Percentiles rank a stretch among this genome's conserved stretches.
phyloP scores from a whole-genome alignment of 1,140 invertebrate species.

The Dreissena rostriformis region DNA sequence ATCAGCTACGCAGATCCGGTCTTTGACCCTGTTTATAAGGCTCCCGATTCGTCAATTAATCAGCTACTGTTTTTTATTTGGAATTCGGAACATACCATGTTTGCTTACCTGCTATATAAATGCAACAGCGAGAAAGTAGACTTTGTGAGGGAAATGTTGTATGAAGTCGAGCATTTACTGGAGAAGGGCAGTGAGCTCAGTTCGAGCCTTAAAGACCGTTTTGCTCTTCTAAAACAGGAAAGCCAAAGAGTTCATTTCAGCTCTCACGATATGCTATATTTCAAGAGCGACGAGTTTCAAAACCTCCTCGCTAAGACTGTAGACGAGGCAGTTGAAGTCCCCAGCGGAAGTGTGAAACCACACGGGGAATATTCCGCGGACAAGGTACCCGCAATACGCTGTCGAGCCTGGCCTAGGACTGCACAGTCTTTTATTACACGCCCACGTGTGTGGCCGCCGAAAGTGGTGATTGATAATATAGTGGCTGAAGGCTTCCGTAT shows the following conservation, averaged over 20 bases:
- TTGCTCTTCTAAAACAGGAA: not conserved
- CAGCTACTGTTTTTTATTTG: not conserved
- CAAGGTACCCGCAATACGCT: slow-evolving; percentile 12
- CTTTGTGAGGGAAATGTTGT: slow-evolving; percentile 13
- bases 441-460: not conserved
- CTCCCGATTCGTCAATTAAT: not conserved
- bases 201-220: not conserved
- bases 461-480: not conserved
- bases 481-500: slow-evolving; percentile 8
- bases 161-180: not conserved
- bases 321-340: not conserved
- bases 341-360: not conserved
- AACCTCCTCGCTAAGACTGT: not conserved
- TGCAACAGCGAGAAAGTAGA: slow-evolving; percentile 2
- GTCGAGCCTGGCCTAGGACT: slow-evolving; percentile 3
- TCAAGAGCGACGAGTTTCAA: slow-evolving; percentile 2
- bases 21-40: not conserved
- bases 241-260: not conserved
- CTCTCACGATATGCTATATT: slow-evolving; percentile 14
- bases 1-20: slow-evolving; percentile 8
- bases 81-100: slow-evolving; percentile 5
- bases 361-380: slow-evolving; percentile 26
- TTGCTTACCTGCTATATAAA: not conserved
- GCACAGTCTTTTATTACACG: not conserved
- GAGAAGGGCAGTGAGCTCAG: not conserved